phyloP scores from a whole-genome alignment of 2,113 vertebrate species.

The Antechinus flavipes region DNA sequence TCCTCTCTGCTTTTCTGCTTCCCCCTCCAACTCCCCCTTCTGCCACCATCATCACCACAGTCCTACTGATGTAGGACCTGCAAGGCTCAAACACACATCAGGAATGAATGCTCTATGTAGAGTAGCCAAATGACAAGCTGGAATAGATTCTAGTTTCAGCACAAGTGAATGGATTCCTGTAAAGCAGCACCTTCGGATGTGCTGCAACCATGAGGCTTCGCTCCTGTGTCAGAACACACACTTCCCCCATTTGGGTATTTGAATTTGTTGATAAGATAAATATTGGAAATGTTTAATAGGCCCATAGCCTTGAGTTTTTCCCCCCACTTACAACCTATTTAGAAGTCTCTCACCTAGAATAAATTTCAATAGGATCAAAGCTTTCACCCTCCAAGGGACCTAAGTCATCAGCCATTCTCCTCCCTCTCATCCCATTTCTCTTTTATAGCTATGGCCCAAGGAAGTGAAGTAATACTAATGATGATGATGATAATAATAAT shows the following conservation, averaged over 20 bases:
- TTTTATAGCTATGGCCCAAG: background rate
- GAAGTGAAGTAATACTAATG: background rate
- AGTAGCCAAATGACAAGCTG: background rate
- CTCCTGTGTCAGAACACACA: constrained; percentile 24
- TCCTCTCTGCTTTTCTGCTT: constrained; percentile 18
- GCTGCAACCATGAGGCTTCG: background rate
- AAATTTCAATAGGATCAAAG: background rate
- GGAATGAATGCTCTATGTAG: background rate
- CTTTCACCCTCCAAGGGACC: background rate
- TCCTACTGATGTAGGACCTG: background rate
- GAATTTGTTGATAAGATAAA: constrained; percentile 20
- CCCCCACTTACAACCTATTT: background rate
- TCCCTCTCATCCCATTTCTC: background rate
- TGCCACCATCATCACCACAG: too few relatives aligned
- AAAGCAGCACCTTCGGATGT: background rate
- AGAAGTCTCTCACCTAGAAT: background rate
- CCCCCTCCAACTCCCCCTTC: background rate
- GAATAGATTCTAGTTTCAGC: constrained; percentile 18
- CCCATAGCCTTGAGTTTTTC: background rate
- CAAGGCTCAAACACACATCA: background rate
- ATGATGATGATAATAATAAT: background rate
- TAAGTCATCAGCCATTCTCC: background rate
- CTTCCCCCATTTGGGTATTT: constrained; percentile 55
- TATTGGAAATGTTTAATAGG: background rate
- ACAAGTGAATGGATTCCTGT: fast-evolving